Evolutionary conservation across 2,113 vertebrate species (phyloP), one percentile per base, ranked within the genome.

Genomic region (Orthonyx spaldingii): DNA sequence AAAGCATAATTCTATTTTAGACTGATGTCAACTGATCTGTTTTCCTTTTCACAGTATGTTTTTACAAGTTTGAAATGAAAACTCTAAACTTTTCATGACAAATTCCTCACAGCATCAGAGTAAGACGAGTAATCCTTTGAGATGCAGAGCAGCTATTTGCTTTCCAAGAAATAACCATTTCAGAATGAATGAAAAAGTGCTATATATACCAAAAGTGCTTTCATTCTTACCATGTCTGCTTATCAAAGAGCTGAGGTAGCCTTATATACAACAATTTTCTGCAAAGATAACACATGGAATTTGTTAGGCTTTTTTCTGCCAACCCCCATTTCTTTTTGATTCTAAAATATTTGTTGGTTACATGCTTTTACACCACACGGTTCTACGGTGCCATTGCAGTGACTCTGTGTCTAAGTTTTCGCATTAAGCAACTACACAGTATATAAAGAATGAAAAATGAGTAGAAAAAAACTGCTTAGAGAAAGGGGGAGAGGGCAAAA

Each of bases 151-250:
- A 70, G 26, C 32, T 70, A 20, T 28, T 37, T 2, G 0, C 24
- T 33, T 84, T 55, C 35, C 63, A 89, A 74, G 16, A 66, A 6
- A 46, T 5, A 3, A 74, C 11, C 5, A 16, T 23, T 69, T 74
- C 39, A 66, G 19, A 71, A 87, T 66, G 24, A 80, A 70, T 3
- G 1, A 61, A 70, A 90, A n/a, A n/a, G n/a, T n/a, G n/a, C n/a
- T n/a, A n/a, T n/a, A 44, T 10, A 65, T 9, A 46, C 20, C 41
- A 50, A 70, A 86, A 37, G 9, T 23, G 7, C 30, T 81, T 41
- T 14, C 32, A 39, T 42, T 63, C 97, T 95, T 76, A 97, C 97
- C 97, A 97, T 97, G 30, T 32, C 69, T 55, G 24, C 41, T 79
- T 47, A 61, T 59, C 32, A 60, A 65, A 79, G 78, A 76, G 27